These are phyloP conservation scores for Poeciliopsis presidionis DNA, from an alignment of 2,797 vertebrate species.

Conservation along the genomic window DNA sequence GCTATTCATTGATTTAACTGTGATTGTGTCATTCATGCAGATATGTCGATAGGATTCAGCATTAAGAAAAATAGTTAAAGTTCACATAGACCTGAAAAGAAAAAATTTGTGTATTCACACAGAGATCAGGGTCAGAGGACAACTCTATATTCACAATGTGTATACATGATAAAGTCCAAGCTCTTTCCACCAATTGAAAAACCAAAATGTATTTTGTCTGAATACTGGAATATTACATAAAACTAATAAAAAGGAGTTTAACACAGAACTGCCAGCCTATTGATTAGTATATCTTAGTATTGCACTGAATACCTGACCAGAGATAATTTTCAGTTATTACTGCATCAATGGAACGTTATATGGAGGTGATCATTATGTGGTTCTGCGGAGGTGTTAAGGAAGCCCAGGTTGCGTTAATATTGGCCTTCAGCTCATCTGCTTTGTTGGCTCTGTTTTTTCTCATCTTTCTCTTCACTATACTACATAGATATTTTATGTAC, in stretches of 20 bases:
- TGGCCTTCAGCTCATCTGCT: neutral
- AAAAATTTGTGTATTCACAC: neutral
- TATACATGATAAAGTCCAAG: neutral
- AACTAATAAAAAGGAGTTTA: neutral
- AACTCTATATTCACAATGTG: neutral
- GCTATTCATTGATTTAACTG: neutral
- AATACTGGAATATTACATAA: neutral
- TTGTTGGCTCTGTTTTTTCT: neutral
- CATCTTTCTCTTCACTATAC: neutral
- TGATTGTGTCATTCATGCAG: neutral
- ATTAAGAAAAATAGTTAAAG: neutral
- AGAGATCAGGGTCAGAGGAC: neutral
- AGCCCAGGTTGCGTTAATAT: neutral
- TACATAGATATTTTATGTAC: neutral
- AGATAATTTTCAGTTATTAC: neutral
- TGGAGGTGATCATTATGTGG: neutral
- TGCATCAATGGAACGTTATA: neutral
- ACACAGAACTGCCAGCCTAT: neutral
- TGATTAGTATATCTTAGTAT: neutral
- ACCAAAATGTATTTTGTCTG: neutral
- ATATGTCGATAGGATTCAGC: neutral
- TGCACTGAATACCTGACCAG: neutral
- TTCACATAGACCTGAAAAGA: neutral
- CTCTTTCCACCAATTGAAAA: neutral
- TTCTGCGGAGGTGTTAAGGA: neutral